phyloP scores from a whole-genome alignment of 2,113 vertebrate species.

The Lucifuga dentata region DNA sequence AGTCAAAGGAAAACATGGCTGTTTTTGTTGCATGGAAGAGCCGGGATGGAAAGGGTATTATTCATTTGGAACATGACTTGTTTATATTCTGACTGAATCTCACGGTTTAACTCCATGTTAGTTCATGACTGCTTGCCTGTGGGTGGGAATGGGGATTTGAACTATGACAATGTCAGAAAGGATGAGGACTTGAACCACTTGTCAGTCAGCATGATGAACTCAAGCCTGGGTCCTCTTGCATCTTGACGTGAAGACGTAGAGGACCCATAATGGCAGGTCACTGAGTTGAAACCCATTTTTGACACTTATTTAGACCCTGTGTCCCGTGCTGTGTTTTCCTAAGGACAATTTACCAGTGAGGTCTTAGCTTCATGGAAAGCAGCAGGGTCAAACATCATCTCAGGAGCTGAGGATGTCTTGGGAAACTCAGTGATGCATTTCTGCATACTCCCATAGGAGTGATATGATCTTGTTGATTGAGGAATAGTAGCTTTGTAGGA shows the following conservation, averaged over 20 bases:
- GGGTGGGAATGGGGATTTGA: slow-evolving; percentile 46
- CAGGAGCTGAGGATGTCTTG: slow-evolving; percentile 5
- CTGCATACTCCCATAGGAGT: slow-evolving; percentile 5
- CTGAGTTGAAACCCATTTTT: slow-evolving; percentile 49
- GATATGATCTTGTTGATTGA: slow-evolving; percentile 19
- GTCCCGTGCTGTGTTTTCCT: slow-evolving; percentile 40
- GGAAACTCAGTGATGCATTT: slow-evolving; percentile 40
- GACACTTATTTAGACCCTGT: slow-evolving; percentile 33
- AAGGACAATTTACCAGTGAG: slow-evolving; percentile 35
- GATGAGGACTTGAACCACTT: slow-evolving; percentile 49
- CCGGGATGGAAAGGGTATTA: slow-evolving; percentile 53
- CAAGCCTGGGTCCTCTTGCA: slow-evolving; percentile 36
- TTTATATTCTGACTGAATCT: slow-evolving; percentile 73
- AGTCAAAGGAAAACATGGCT: slow-evolving; percentile 64
- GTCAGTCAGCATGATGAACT: slow-evolving; percentile 52
- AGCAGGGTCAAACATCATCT: slow-evolving; percentile 8
- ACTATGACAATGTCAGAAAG: slow-evolving; percentile 53
- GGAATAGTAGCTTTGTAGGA: slow-evolving; percentile 6
- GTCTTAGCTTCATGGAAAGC: slow-evolving; percentile 25
- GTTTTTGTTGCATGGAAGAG: slow-evolving; percentile 51
- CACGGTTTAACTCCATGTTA: slow-evolving; percentile 50
- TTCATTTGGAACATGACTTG: slow-evolving; percentile 62
- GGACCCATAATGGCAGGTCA: slow-evolving; percentile 33
- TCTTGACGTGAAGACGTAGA: not conserved
- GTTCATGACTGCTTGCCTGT: slow-evolving; percentile 37